A percentile compares a stretch with the other conserved stretches of the same genome.
Evolutionary conservation across 2,113 vertebrate species (phyloP).

Genomic region (Lichenostomus cassidix): DNA sequence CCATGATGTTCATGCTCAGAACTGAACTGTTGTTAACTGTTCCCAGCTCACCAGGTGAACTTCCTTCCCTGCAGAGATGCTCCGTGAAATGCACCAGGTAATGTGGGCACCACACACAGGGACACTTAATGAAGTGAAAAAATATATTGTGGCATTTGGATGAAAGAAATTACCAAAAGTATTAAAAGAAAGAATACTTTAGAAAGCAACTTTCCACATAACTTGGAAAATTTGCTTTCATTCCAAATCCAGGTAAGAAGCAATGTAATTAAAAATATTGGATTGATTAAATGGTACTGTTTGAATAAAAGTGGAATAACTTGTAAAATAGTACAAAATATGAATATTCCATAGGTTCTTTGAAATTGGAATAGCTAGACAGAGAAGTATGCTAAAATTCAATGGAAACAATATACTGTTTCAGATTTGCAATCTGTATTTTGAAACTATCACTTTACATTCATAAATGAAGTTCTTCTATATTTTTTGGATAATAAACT

Average conservation of each 20-base stretch:
- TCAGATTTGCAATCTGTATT: neutral
- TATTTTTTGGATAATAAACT: neutral
- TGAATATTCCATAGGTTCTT: neutral
- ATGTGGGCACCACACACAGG: accelerated
- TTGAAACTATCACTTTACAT: neutral
- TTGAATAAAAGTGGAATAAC: neutral
- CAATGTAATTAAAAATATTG: neutral
- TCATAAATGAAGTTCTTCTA: neutral
- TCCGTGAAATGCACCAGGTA: accelerated
- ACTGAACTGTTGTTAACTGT: neutral
- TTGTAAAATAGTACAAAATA: neutral
- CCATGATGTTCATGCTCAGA: neutral
- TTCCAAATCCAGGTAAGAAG: neutral
- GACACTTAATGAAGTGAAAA: neutral
- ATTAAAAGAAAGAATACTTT: neutral
- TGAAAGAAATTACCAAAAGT: neutral
- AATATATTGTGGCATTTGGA: neutral
- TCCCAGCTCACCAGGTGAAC: neutral
- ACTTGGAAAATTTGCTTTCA: neutral
- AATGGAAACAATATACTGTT: neutral
- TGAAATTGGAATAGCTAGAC: neutral
- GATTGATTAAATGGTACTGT: neutral
- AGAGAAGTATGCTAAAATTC: neutral
- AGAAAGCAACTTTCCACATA: neutral
- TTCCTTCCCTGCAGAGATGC: neutral